phyloP scores from a whole-genome alignment of 1,140 invertebrate species.

The Pseudachorutes palmiensis region DNA sequence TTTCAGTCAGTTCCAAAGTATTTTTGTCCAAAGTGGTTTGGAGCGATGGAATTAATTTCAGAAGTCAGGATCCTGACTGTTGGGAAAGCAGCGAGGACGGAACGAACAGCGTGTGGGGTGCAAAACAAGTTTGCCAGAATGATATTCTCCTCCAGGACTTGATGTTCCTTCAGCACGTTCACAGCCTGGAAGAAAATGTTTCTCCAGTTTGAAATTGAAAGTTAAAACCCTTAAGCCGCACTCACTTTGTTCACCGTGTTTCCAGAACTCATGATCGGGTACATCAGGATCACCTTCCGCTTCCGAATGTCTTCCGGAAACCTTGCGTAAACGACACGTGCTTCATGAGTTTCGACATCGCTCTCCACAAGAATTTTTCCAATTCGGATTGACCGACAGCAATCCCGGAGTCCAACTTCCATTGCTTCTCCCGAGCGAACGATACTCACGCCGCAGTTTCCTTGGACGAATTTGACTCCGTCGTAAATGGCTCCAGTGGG shows the following conservation, averaged over 20 bases:
- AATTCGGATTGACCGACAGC: constrained; percentile 93
- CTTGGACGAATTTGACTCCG: constrained; percentile 86
- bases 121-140: constrained; percentile 94
- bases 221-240: not conserved
- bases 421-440: constrained; percentile 92
- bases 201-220: not conserved
- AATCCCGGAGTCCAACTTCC: constrained; percentile 92
- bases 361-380: constrained; percentile 97
- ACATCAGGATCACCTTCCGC: constrained; percentile 34
- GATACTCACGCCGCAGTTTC: constrained; percentile 98
- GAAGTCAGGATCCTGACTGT: constrained; percentile 77
- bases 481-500: constrained; percentile 85
- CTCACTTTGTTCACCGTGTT: constrained; percentile 77
- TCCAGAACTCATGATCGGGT: constrained; percentile 56
- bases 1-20: constrained; percentile 95
- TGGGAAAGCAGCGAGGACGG: constrained; percentile 78
- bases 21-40: constrained; percentile 96
- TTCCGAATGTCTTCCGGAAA: constrained; percentile 88
- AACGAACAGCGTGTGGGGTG: constrained; percentile 80
- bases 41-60: constrained; percentile 88
- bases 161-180: constrained; percentile 84
- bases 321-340: constrained; percentile 93
- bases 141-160: constrained; percentile 85
- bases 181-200: constrained; percentile 52
- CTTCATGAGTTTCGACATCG: constrained; percentile 91